phyloP scores from a whole-genome alignment of 1,140 invertebrate species.

The Microplitis demolitor region DNA sequence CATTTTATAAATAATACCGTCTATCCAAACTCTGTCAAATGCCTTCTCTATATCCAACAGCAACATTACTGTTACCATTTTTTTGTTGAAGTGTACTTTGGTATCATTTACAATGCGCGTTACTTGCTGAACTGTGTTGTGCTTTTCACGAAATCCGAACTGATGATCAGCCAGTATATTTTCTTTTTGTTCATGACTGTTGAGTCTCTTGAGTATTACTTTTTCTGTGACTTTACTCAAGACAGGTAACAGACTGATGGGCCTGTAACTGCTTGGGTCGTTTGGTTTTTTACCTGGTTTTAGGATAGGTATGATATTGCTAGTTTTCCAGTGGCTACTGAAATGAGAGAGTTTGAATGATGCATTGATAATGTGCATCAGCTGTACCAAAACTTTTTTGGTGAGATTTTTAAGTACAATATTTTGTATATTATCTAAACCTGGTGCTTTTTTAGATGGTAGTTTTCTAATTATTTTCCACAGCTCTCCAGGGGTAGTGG shows the following conservation, averaged over 20 bases:
- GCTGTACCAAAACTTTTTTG: constrained; percentile 24
- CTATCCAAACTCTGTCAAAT: constrained; percentile 52
- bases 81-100: constrained; percentile 40
- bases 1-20: constrained; percentile 48
- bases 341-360: constrained; percentile 39
- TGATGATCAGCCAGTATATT: constrained; percentile 42
- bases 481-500: constrained; percentile 29
- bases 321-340: constrained; percentile 43
- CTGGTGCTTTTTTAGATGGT: constrained; percentile 41
- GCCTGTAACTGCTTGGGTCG: constrained; percentile 42
- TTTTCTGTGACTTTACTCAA: constrained; percentile 45
- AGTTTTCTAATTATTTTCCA: constrained; percentile 30
- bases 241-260: constrained; percentile 45
- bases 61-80: constrained; percentile 37
- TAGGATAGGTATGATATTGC: constrained; percentile 38
- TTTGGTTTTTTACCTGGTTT: constrained; percentile 42
- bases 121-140: constrained; percentile 49
- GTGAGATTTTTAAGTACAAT: constrained; percentile 35
- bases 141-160: constrained; percentile 50
- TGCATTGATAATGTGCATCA: constrained; percentile 43
- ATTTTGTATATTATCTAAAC: constrained; percentile 38
- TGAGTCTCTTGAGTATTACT: constrained; percentile 36
- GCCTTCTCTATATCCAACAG: constrained; percentile 55
- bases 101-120: constrained; percentile 46
- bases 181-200: constrained; percentile 22